These are phyloP conservation scores for Leucophenga varia DNA, from an alignment of 1,140 invertebrate genomes.

Conservation along the genomic window DNA sequence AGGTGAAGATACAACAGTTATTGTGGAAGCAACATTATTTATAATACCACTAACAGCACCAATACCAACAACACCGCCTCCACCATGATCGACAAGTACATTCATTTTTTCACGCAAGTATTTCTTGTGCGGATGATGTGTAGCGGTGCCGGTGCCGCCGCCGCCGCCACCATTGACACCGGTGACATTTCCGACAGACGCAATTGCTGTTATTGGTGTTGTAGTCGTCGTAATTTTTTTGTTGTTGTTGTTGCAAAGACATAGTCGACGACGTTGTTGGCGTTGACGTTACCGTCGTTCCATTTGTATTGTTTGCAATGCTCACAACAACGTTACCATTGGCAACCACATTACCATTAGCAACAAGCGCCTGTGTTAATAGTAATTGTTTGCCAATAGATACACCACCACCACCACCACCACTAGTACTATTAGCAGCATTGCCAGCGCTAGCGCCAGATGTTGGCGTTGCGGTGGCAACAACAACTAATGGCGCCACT, in stretches of 20 bases:
- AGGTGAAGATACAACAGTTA: constrained; percentile 50
- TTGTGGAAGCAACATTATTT: constrained; percentile 34
- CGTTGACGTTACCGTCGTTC: constrained; percentile 10
- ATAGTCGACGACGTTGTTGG: constrained; percentile 10
- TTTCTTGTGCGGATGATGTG: constrained; percentile 53
- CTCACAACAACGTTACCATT: constrained; percentile 2
- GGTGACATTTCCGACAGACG: constrained; percentile 2
- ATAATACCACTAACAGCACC: neutral
- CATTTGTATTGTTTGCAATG: constrained; percentile 11
- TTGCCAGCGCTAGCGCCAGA: constrained; percentile 6
- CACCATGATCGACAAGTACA: constrained; percentile 36
- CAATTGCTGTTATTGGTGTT: constrained; percentile 6
- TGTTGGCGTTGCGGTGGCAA: constrained; percentile 8
- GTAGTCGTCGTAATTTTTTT: constrained; percentile 16
- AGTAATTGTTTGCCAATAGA: too few species aligned
- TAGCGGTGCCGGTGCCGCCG: constrained; percentile 17
- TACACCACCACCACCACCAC: too few species aligned
- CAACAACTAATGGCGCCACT: constrained; percentile 2
- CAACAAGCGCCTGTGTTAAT: too few species aligned
- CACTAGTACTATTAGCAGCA: too few species aligned
- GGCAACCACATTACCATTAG: too few species aligned
- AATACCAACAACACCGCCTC: constrained; percentile 5
- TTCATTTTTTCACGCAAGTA: constrained; percentile 54
- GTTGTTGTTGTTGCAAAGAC: constrained; percentile 34
- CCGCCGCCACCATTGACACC: constrained; percentile 6